Evolutionary conservation across 2,888 invertebrate genomes (phyloP).

Genomic region (Octodonta nipae): DNA sequence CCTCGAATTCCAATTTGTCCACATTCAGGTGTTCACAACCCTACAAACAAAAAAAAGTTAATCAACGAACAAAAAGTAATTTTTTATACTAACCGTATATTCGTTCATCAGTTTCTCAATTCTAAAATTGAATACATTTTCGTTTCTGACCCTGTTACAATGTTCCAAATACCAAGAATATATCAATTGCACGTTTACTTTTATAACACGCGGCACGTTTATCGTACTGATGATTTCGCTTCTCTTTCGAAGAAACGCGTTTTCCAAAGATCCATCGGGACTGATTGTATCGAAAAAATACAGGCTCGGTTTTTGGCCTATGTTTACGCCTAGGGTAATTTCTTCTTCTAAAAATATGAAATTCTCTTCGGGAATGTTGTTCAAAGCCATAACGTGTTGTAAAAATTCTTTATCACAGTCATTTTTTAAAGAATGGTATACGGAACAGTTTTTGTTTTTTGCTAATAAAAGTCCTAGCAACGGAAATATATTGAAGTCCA

Average conservation of each 20-base stretch:
- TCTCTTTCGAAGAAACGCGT: slow-evolving; percentile 14
- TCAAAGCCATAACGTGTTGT: slow-evolving; percentile 14
- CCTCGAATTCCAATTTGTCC: slow-evolving; percentile 36
- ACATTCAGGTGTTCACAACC: slow-evolving; percentile 41
- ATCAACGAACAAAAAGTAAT: neutral
- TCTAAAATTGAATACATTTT: slow-evolving; percentile 41
- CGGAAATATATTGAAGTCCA: slow-evolving; percentile 51
- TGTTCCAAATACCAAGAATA: slow-evolving; percentile 45
- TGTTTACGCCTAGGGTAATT: slow-evolving; percentile 6
- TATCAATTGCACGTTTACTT: slow-evolving; percentile 44
- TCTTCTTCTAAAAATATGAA: slow-evolving; percentile 16
- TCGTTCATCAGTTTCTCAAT: slow-evolving; percentile 45
- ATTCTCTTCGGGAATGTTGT: slow-evolving; percentile 15
- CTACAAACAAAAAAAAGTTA: slow-evolving; percentile 18
- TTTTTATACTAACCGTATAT: slow-evolving; percentile 38
- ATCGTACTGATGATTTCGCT: slow-evolving; percentile 16
- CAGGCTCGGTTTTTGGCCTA: slow-evolving; percentile 10
- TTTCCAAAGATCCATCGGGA: slow-evolving; percentile 44
- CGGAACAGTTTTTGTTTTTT: slow-evolving; percentile 30
- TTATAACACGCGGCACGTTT: slow-evolving; percentile 41
- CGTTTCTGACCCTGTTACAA: slow-evolving; percentile 44
- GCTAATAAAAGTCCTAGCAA: slow-evolving; percentile 46
- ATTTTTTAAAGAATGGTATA: slow-evolving; percentile 15
- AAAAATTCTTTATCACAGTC: slow-evolving; percentile 15
- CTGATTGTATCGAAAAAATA: slow-evolving; percentile 39